These are phyloP conservation scores for Metallyticus violacea DNA, from an alignment of 2,888 invertebrate genomes.

Conservation along the genomic window DNA sequence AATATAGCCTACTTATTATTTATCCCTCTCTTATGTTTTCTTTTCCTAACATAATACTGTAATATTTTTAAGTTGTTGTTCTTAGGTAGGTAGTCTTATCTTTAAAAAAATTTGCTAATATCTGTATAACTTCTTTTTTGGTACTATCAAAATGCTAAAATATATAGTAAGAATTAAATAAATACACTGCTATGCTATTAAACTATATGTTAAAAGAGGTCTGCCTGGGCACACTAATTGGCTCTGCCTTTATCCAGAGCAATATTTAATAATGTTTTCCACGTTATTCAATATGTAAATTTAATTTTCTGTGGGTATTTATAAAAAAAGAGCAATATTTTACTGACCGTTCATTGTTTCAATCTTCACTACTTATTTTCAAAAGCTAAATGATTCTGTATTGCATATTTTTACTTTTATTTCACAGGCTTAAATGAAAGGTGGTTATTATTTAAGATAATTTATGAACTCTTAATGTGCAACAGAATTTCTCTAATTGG, in stretches of 20 bases:
- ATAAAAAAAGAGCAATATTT: too few relatives aligned
- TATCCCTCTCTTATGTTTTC: not conserved
- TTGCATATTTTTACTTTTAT: too few relatives aligned
- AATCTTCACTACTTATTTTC: too few relatives aligned
- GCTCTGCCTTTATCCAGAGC: not conserved
- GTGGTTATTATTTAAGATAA: too few relatives aligned
- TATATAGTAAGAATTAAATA: not conserved
- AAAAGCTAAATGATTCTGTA: too few relatives aligned
- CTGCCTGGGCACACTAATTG: not conserved
- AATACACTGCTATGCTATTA: not conserved
- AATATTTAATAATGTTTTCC: not conserved
- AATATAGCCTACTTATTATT: slow-evolving; percentile 10
- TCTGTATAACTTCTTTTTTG: not conserved
- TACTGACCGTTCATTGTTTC: too few relatives aligned
- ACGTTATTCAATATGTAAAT: too few relatives aligned
- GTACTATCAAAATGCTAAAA: too few relatives aligned
- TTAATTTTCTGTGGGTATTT: too few relatives aligned
- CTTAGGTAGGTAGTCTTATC: not conserved
- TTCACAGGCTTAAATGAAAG: too few relatives aligned
- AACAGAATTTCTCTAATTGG: too few relatives aligned
- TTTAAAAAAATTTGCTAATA: not conserved
- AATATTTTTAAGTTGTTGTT: slow-evolving; percentile 20
- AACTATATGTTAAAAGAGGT: not conserved
- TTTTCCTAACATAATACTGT: slow-evolving; percentile 6
- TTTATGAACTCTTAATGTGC: too few relatives aligned